These are phyloP conservation scores for Bombus turneri DNA, from an alignment of 1,140 invertebrate genomes.

Conservation along the genomic window DNA sequence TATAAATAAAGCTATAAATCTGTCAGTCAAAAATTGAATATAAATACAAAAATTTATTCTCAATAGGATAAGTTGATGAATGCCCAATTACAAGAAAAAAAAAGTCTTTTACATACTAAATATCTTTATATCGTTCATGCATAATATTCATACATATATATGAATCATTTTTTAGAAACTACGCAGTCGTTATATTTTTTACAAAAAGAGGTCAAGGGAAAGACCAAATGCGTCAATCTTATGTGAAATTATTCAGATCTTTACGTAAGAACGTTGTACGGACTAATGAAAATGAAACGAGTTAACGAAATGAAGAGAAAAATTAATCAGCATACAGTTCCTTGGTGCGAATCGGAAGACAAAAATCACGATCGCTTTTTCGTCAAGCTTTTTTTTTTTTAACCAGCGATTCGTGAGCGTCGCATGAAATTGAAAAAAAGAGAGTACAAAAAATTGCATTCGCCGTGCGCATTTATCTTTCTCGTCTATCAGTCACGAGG, in stretches of 20 bases:
- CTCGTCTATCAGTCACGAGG: constrained; percentile 25
- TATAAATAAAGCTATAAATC: not conserved
- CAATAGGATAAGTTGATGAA: no score
- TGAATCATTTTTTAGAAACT: no score
- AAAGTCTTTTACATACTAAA: not conserved
- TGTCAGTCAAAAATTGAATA: not conserved
- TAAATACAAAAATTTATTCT: not conserved
- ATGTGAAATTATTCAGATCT: not conserved
- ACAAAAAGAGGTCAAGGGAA: no score
- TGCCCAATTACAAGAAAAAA: not conserved
- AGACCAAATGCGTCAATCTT: not conserved
- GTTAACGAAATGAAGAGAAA: no score
- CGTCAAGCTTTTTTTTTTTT: not conserved
- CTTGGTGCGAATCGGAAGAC: not conserved
- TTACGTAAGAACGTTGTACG: no score
- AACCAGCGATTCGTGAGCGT: not conserved
- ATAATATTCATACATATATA: no score
- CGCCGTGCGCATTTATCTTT: constrained; percentile 23
- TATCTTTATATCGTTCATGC: not conserved
- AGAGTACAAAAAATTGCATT: not conserved
- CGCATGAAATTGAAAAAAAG: constrained; percentile 23
- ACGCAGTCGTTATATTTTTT: no score
- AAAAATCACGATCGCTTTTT: not conserved
- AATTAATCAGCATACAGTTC: no score
- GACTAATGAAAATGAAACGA: no score